A percentile compares a stretch with the other conserved stretches of the same genome.
Conservation (phyloP, 2,888 invertebrate genomes). For the Lampropteryx suffumata region DNA sequence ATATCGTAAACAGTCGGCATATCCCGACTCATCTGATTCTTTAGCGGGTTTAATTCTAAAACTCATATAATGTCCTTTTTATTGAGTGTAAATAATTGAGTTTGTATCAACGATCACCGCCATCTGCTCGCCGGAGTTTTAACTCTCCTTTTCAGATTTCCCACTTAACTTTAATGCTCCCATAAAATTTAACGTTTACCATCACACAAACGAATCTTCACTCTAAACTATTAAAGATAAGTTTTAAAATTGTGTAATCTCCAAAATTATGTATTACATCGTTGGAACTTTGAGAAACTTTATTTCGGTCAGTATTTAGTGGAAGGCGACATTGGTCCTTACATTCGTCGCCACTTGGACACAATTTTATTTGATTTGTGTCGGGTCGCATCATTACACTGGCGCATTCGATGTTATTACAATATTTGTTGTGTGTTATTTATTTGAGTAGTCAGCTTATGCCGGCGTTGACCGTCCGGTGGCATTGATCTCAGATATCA, state of each 20-base stretch:
- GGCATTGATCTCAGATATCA: constrained; percentile 56
- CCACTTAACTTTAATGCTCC: constrained; percentile 80
- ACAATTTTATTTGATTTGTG: constrained; percentile 53
- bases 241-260: constrained; percentile 45
- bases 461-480: constrained; percentile 53
- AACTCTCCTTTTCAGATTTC: constrained; percentile 80
- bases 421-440: constrained; percentile 77
- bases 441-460: constrained; percentile 66
- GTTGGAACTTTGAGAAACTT: constrained; percentile 61
- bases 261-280: constrained; percentile 58
- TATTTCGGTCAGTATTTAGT: constrained; percentile 50
- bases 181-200: constrained; percentile 73
- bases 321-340: constrained; percentile 54
- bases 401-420: constrained; percentile 61
- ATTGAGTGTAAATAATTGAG: constrained; percentile 83
- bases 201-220: constrained; percentile 43
- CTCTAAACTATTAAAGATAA: constrained; percentile 45
- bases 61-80: constrained; percentile 80
- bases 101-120: constrained; percentile 74
- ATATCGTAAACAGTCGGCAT: constrained; percentile 53
- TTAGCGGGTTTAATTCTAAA: constrained; percentile 74
- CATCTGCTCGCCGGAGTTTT: constrained; percentile 71
- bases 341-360: constrained; percentile 43
- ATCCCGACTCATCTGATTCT: constrained; percentile 48
- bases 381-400: constrained; percentile 41